phyloP scores from a whole-genome alignment of 2,797 vertebrate genomes.

The Bucorvus abyssinicus region DNA sequence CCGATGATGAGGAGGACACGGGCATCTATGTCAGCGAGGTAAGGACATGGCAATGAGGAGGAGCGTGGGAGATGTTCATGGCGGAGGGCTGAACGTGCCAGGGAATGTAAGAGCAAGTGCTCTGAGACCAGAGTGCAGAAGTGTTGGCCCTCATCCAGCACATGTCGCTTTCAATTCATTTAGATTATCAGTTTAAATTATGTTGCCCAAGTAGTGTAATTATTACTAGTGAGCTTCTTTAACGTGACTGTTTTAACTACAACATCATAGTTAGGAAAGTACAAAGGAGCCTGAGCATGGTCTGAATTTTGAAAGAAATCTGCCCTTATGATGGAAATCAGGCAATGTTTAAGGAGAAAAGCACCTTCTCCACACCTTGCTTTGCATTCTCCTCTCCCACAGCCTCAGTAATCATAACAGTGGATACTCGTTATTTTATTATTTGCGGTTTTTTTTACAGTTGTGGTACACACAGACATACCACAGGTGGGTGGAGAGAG shows the following conservation, averaged over 20 bases:
- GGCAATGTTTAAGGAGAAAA: background rate
- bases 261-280: constrained; percentile 7
- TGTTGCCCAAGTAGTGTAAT: constrained; percentile 35
- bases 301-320: constrained; percentile 36
- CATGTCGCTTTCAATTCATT: constrained; percentile 50
- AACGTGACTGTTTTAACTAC: constrained; percentile 15
- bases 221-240: constrained; percentile 48
- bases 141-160: constrained; percentile 1
- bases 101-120: background rate
- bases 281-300: background rate
- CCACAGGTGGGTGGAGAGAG: background rate
- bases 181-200: constrained; percentile 53
- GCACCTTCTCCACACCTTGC: background rate
- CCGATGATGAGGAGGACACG: constrained; percentile 92
- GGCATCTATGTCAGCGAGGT: constrained; percentile 97
- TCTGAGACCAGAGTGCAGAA: background rate
- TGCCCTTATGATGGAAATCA: background rate
- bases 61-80: rapidly evolving
- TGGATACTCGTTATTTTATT: background rate
- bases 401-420: background rate
- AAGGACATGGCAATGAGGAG: constrained; percentile 34
- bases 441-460: background rate
- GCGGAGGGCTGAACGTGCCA: background rate
- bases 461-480: background rate
- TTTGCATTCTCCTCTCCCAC: background rate